Percentiles rank a stretch among this genome's conserved stretches.
Evolutionary conservation across 2,888 invertebrate species (phyloP).

Genomic region (Agrenia bidenticulata): DNA sequence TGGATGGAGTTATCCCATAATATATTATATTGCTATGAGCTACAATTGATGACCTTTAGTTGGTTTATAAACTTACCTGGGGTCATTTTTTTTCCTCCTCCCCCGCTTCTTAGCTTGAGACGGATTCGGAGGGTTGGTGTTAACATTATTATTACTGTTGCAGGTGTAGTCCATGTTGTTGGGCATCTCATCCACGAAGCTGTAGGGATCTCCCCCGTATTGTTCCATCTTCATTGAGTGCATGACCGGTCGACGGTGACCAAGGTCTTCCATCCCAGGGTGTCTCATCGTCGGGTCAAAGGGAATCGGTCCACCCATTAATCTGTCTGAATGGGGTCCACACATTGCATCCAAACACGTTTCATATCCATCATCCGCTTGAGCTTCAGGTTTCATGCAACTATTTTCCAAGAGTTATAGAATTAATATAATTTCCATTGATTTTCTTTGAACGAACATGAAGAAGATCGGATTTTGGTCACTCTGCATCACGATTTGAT

Average conservation of each 20-base stretch:
- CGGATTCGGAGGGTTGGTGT: conserved; percentile 58
- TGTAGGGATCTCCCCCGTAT: conserved; percentile 71
- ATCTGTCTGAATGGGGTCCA: conserved; percentile 55
- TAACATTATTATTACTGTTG: conserved; percentile 52
- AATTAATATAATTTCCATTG: conserved; percentile 21
- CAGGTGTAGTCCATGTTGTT: conserved; percentile 30
- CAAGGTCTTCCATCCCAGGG: conserved; percentile 36
- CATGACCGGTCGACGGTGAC: conserved; percentile 40
- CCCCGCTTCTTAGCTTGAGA: conserved; percentile 75
- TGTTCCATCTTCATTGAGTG: conserved; percentile 48
- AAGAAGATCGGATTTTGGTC: no score
- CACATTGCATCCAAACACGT: conserved; percentile 65
- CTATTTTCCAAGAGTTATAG: conserved; percentile 17
- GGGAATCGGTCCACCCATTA: conserved; percentile 43
- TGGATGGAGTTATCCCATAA: no score
- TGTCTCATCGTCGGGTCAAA: conserved; percentile 45
- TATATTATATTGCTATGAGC: no score
- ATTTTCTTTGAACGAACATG: no score
- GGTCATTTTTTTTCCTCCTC: conserved; percentile 72
- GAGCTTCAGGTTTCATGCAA: conserved; percentile 67
- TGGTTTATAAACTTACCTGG: conserved; percentile 13
- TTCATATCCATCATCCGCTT: conserved; percentile 82
- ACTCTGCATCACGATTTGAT: no score
- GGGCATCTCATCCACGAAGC: conserved; percentile 65
- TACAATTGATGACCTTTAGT: not conserved